These are phyloP conservation scores for Prinia subflava DNA, from an alignment of 2,113 vertebrate genomes.

Conservation along the genomic window DNA sequence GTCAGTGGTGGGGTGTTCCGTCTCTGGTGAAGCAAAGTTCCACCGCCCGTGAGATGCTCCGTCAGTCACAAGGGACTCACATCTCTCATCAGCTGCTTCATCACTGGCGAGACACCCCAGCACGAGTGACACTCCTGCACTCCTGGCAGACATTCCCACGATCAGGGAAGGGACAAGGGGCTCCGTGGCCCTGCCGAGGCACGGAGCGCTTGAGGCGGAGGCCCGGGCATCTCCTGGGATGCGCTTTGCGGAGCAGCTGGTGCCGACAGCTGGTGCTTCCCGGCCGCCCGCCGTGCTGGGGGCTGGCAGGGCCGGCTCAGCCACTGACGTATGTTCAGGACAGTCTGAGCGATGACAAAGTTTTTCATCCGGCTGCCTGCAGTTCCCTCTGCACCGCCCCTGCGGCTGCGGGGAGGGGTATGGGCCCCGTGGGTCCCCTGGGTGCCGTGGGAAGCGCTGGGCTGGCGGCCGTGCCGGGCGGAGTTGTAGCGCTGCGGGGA, in stretches of 20 bases:
- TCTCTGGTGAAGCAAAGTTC: background rate
- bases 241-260: background rate
- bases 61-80: rapidly evolving
- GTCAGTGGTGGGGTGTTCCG: rapidly evolving
- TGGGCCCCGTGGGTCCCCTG: background rate
- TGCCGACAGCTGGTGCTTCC: background rate
- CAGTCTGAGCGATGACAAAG: background rate
- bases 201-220: background rate
- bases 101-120: background rate
- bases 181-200: background rate
- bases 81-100: background rate
- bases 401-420: background rate
- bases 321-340: background rate
- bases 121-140: rapidly evolving
- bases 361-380: background rate
- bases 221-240: background rate
- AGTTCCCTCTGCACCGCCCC: slow-evolving; percentile 5
- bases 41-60: rapidly evolving
- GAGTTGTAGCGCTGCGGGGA: background rate
- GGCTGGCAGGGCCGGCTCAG: background rate
- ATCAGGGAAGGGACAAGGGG: background rate
- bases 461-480: background rate
- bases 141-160: rapidly evolving
- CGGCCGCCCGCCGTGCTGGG: background rate
- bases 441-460: background rate